Evolutionary conservation across 1,140 invertebrate species (phyloP), one percentile per base, ranked within the genome.

Genomic region (Drosophila pachea): DNA sequence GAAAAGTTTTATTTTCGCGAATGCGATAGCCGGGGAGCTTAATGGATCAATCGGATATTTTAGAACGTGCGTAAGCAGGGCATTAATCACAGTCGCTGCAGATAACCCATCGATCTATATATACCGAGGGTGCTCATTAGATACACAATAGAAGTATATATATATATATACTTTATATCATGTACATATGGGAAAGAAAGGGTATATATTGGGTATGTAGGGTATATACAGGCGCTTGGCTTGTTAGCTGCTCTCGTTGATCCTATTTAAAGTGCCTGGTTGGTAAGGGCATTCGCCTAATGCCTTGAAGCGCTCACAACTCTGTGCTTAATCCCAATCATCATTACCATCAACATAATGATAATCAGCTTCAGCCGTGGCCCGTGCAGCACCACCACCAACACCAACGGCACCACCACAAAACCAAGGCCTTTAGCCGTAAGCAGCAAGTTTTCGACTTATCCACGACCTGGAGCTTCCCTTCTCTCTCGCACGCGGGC

Each of bases 371-470:
- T 36, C 29, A 69, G 11, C 66, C 40, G 36, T 35, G 53, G 42
- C 56, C 12, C 40, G 11, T 38, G 33, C 52, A n/a, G 38, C 11
- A 35, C 22, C 35, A 42, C 8, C 12, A 38, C 29, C 65, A 43
- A 12, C 55, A 74, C 66, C 69, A 40, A 1, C 52, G 59, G 48
- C 58, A 77, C 72, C 58, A 77, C 72, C 65, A 62, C 55, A 67
- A 78, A 54, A 66, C 68, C 74, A 81, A 86, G 74, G 74, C 81
- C 77, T 81, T 81, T 81, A 84, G 68, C 43, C 64, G 42, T 69
- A 74, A 54, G 82, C 83, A 87, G 75, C 82, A 82, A 83, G 75
- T 83, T 86, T 87, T 67, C 78, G 83, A 87, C 75, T 86, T 87
- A 87, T 83, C 72, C 59, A 54, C 81, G 72, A 86, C 76, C 83